These are phyloP conservation scores for Eulemur rufifrons DNA, from an alignment of 2,113 vertebrate genomes.

Conservation along the genomic window DNA sequence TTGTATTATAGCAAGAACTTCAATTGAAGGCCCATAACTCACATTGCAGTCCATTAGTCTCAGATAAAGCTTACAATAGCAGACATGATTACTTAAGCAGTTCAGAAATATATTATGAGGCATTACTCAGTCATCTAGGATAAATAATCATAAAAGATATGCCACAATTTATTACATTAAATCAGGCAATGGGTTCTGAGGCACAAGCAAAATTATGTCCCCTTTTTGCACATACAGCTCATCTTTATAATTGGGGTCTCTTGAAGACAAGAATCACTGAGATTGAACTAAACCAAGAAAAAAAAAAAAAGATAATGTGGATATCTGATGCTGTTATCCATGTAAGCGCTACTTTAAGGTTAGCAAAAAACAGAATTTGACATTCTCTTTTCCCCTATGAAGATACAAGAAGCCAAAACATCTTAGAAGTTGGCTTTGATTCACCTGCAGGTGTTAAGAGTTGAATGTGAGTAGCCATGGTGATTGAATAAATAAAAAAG, in stretches of 20 bases:
- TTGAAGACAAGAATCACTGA: not conserved
- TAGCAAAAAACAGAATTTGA: slow-evolving; percentile 25
- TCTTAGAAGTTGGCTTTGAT: slow-evolving; percentile 66
- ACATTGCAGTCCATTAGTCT: slow-evolving; percentile 41
- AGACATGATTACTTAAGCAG: slow-evolving; percentile 61
- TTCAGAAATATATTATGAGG: slow-evolving; percentile 43
- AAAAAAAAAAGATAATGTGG: not conserved
- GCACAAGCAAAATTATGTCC: not conserved
- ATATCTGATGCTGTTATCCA: slow-evolving; percentile 20
- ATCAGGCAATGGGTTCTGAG: not conserved
- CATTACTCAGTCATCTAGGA: slow-evolving; percentile 20
- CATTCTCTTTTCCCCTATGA: slow-evolving; percentile 46
- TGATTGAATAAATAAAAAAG: slow-evolving; percentile 76
- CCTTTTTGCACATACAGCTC: not conserved
- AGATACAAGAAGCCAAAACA: slow-evolving; percentile 60
- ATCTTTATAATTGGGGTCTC: not conserved
- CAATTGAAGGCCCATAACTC: slow-evolving; percentile 37
- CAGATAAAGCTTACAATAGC: slow-evolving; percentile 56
- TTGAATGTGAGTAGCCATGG: slow-evolving; percentile 69
- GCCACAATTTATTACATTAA: slow-evolving; percentile 1
- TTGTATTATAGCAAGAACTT: slow-evolving; percentile 26
- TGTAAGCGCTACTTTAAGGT: not conserved
- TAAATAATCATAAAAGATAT: slow-evolving; percentile 55
- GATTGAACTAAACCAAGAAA: not conserved
- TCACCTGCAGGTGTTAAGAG: slow-evolving; percentile 74